Evolutionary conservation across 2,888 invertebrate genomes (phyloP).

Genomic region (Lypha dubia): DNA sequence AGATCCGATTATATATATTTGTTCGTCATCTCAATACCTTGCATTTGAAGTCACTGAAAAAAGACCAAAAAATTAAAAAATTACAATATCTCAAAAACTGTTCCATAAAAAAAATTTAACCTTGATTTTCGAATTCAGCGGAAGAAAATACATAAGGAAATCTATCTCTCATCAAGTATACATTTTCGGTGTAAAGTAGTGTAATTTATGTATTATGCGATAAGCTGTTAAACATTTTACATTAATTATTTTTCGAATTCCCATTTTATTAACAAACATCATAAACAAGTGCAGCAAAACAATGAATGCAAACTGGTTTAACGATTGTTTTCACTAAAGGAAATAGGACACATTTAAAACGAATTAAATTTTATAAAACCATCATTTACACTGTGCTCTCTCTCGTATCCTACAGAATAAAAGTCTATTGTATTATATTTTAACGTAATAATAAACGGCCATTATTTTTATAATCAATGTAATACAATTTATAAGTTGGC

Average conservation of each 20-base stretch:
- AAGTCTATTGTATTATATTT: background rate
- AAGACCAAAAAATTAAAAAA: no score
- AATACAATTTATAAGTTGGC: constrained; percentile 1
- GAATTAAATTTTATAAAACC: constrained; percentile 10
- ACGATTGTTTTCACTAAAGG: background rate
- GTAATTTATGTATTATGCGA: no score
- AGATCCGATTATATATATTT: no score
- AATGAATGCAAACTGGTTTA: background rate
- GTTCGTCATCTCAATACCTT: no score
- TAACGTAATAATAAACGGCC: constrained; percentile 22
- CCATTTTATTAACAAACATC: background rate
- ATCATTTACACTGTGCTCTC: background rate
- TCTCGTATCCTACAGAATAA: no score
- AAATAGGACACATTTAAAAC: background rate
- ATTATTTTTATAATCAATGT: constrained; percentile 26
- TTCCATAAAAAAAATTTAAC: no score
- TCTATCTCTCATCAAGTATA: no score
- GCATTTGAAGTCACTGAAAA: no score
- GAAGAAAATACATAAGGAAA: no score
- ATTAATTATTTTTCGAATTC: background rate
- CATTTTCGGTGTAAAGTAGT: no score
- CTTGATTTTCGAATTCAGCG: no score
- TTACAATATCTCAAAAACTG: no score
- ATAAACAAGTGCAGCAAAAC: background rate
- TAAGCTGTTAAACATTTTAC: background rate